phyloP scores from a whole-genome alignment of 2,113 vertebrate species.

The Tenrec ecaudatus region DNA sequence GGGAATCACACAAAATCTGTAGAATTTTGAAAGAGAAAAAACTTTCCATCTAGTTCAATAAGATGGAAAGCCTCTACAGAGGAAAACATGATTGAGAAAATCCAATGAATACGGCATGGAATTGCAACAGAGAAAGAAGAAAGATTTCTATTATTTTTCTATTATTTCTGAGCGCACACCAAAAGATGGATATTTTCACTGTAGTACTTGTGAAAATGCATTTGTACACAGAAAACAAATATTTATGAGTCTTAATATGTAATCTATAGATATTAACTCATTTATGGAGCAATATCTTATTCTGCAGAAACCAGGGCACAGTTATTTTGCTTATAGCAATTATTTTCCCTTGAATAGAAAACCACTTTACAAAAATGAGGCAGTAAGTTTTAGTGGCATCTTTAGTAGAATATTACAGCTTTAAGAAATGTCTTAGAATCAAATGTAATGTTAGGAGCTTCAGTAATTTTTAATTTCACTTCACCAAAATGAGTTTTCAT shows the following conservation, averaged over 20 bases:
- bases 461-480: constrained; percentile 66
- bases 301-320: background rate
- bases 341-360: constrained; percentile 50
- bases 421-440: constrained; percentile 57
- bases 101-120: accelerated
- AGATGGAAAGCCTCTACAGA: background rate
- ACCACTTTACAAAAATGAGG: constrained; percentile 15
- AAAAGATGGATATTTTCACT: background rate
- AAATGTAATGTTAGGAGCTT: constrained; percentile 47
- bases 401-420: constrained; percentile 49
- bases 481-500: constrained; percentile 41
- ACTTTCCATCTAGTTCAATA: background rate
- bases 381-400: constrained; percentile 50
- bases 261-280: constrained; percentile 21
- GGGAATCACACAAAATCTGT: background rate
- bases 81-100: background rate
- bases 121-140: background rate
- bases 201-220: background rate
- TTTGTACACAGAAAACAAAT: background rate
- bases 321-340: constrained; percentile 36
- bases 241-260: constrained; percentile 19
- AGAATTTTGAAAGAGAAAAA: background rate
- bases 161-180: background rate
- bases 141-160: background rate
- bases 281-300: background rate